phyloP scores from a whole-genome alignment of 2,888 invertebrate genomes.

The Zonitis immaculata region DNA sequence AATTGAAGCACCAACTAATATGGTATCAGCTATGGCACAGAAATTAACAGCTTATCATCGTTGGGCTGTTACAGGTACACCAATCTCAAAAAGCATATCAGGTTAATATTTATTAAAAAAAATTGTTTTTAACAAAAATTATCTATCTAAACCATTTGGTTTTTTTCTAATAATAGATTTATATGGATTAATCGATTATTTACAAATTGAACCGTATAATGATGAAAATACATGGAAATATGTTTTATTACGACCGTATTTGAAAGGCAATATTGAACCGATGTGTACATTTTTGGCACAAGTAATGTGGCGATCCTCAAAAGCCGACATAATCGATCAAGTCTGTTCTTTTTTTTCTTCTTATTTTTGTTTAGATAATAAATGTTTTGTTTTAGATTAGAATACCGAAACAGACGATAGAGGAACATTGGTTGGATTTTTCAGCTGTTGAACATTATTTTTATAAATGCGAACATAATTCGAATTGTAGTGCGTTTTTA shows the following conservation, averaged over 20 bases:
- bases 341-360: slow-evolving; percentile 24
- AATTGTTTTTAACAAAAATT: no score
- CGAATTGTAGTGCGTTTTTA: slow-evolving; percentile 51
- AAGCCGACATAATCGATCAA: slow-evolving; percentile 62
- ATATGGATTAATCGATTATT: slow-evolving; percentile 56
- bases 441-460: slow-evolving; percentile 71
- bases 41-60: slow-evolving; percentile 57
- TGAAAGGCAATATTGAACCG: slow-evolving; percentile 47
- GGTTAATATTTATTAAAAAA: slow-evolving; percentile 30
- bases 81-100: slow-evolving; percentile 45
- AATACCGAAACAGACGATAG: slow-evolving; percentile 60
- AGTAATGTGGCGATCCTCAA: slow-evolving; percentile 67
- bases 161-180: no score
- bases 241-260: slow-evolving; percentile 52
- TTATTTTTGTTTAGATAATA: not conserved
- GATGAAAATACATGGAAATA: slow-evolving; percentile 52
- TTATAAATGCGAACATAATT: slow-evolving; percentile 59
- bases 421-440: slow-evolving; percentile 58
- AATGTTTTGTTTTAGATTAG: slow-evolving; percentile 47
- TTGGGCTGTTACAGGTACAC: slow-evolving; percentile 73
- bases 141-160: no score
- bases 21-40: slow-evolving; percentile 60
- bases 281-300: slow-evolving; percentile 53
- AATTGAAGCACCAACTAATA: slow-evolving; percentile 59
- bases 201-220: slow-evolving; percentile 56